A percentile compares a stretch with the other conserved stretches of the same genome.
phyloP scores from a whole-genome alignment of 2,888 invertebrate genomes.

The Arge pagana region DNA sequence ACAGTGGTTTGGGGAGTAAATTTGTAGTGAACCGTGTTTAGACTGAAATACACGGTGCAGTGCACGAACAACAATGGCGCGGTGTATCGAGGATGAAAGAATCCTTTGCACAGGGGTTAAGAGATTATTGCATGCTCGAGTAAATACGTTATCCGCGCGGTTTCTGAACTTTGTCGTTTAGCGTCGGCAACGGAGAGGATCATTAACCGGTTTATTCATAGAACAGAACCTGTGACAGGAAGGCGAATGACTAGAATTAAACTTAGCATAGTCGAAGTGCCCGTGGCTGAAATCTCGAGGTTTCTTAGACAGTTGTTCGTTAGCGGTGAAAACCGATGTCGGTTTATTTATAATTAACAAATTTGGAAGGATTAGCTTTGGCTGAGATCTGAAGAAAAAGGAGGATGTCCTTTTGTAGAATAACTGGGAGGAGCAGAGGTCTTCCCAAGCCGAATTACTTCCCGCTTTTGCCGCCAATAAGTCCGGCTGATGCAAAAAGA shows the following conservation, averaged over 20 bases:
- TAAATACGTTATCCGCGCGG: slow-evolving; percentile 14
- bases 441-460: slow-evolving; percentile 83
- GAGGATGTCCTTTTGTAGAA: slow-evolving; percentile 76
- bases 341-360: slow-evolving; percentile 13
- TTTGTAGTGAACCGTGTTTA: too few species aligned
- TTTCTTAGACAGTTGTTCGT: slow-evolving; percentile 19
- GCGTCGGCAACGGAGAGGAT: slow-evolving; percentile 14
- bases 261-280: slow-evolving; percentile 22
- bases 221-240: slow-evolving; percentile 24
- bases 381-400: slow-evolving; percentile 1
- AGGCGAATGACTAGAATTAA: slow-evolving; percentile 26
- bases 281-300: slow-evolving; percentile 10
- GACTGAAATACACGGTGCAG: slow-evolving; percentile 9
- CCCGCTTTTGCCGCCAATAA: slow-evolving; percentile 78
- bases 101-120: neutral
- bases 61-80: slow-evolving; percentile 12
- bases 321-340: slow-evolving; percentile 18
- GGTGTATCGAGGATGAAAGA: slow-evolving; percentile 6
- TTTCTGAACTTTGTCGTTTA: slow-evolving; percentile 15
- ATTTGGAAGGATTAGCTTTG: neutral
- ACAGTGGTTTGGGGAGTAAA: too few species aligned
- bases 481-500: slow-evolving; percentile 80
- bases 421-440: slow-evolving; percentile 78
- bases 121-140: slow-evolving; percentile 8
- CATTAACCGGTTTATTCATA: slow-evolving; percentile 23